phyloP scores from a whole-genome alignment of 37 sponge, comb jelly and placozoan species.

The Diacarnus erythraeanus region DNA sequence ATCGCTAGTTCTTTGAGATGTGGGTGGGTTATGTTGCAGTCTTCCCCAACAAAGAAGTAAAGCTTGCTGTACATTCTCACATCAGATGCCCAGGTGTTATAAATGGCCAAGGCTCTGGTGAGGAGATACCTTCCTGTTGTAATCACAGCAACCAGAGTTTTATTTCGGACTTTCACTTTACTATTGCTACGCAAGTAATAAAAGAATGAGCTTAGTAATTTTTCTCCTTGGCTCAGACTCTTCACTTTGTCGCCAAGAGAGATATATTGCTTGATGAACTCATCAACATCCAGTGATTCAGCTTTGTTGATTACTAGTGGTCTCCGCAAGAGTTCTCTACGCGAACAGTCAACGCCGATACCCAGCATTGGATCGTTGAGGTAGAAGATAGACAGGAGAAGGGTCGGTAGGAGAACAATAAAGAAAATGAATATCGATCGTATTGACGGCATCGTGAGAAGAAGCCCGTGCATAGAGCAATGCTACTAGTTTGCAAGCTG shows the following conservation, averaged over 20 bases:
- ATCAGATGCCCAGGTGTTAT: constrained; percentile 70
- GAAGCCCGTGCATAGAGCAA: too few species aligned
- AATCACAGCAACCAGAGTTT: constrained; percentile 58
- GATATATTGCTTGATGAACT: background rate
- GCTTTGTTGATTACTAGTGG: background rate
- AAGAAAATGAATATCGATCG: background rate
- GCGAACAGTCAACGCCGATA: background rate
- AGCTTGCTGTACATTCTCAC: constrained; percentile 38
- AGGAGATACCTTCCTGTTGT: constrained; percentile 56
- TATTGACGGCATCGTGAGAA: too few species aligned
- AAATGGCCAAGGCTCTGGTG: constrained; percentile 62
- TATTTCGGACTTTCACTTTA: background rate
- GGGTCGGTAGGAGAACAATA: background rate
- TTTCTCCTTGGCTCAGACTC: background rate
- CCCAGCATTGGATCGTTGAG: background rate
- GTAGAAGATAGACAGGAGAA: background rate
- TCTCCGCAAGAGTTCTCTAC: too few species aligned
- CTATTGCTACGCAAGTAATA: background rate
- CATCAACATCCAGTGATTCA: background rate
- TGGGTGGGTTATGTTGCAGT: constrained; percentile 33
- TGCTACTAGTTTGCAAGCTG: too few species aligned
- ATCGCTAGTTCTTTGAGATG: constrained; percentile 37
- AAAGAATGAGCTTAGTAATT: background rate
- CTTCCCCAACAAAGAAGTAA: constrained; percentile 58
- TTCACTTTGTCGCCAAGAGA: background rate